These are phyloP conservation scores for Papilio polyxenes DNA, from an alignment of 1,140 invertebrate species.

Conservation along the genomic window DNA sequence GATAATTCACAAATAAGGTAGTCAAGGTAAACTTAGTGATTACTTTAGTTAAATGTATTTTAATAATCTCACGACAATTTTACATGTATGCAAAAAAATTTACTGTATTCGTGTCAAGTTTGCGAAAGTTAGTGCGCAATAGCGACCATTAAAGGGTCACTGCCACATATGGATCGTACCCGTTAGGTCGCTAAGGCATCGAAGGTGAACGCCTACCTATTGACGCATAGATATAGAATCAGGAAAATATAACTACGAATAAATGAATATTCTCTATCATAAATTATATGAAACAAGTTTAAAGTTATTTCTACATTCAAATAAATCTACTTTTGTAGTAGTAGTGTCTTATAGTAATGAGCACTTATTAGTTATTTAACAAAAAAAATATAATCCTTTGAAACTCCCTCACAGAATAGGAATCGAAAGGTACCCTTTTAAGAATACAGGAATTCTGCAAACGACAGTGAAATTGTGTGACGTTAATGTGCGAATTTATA, in stretches of 20 bases:
- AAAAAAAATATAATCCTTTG: too few relatives aligned
- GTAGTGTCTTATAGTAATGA: too few relatives aligned
- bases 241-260: neutral
- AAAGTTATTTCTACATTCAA: too few relatives aligned
- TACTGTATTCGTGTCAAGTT: conserved; percentile 16
- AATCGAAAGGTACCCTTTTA: too few relatives aligned
- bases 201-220: conserved; percentile 11
- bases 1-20: neutral
- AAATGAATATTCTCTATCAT: neutral
- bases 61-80: neutral
- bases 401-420: too few relatives aligned
- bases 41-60: neutral
- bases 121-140: conserved; percentile 7
- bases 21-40: neutral
- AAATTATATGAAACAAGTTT: neutral
- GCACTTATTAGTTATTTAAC: neutral
- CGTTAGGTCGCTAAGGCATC: conserved; percentile 19
- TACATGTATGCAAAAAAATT: neutral
- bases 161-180: conserved; percentile 11
- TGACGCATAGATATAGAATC: neutral
- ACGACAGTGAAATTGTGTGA: too few relatives aligned
- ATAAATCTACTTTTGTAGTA: too few relatives aligned
- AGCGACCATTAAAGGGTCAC: conserved; percentile 11
- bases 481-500: too few relatives aligned
- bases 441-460: too few relatives aligned